Percentiles rank a stretch among this genome's conserved stretches.
phyloP scores from a whole-genome alignment of 2,888 invertebrate genomes.

The Melangyna quadrimaculata region DNA sequence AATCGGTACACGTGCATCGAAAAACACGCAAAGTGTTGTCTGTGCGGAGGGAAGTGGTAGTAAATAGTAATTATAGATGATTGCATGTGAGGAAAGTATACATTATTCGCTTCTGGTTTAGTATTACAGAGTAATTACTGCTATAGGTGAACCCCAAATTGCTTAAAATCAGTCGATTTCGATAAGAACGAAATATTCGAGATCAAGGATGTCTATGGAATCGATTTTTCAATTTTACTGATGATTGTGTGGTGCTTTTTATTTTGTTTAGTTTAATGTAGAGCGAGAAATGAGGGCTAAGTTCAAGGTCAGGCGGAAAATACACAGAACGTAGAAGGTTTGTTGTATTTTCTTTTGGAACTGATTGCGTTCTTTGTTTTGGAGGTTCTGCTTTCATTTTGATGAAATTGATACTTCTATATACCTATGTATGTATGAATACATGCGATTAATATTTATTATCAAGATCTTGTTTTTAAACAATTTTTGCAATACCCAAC shows the following conservation, averaged over 20 bases:
- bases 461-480: neutral
- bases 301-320: conserved; percentile 12
- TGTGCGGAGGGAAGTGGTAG: neutral
- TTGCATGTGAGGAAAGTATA: neutral
- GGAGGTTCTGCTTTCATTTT: neutral
- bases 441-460: neutral
- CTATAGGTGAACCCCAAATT: neutral
- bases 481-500: neutral
- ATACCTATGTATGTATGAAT: neutral
- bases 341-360: neutral
- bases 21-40: neutral
- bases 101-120: neutral
- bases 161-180: neutral
- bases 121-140: neutral
- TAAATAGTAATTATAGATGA: neutral
- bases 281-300: neutral
- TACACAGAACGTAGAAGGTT: neutral
- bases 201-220: conserved; percentile 18
- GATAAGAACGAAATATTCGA: neutral
- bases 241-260: neutral
- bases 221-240: neutral
- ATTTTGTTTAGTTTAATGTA: neutral
- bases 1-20: conserved; percentile 3
- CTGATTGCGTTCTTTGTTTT: neutral
- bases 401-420: neutral